phyloP scores from a whole-genome alignment of 2,888 invertebrate genomes.

The Aphodius granarius region DNA sequence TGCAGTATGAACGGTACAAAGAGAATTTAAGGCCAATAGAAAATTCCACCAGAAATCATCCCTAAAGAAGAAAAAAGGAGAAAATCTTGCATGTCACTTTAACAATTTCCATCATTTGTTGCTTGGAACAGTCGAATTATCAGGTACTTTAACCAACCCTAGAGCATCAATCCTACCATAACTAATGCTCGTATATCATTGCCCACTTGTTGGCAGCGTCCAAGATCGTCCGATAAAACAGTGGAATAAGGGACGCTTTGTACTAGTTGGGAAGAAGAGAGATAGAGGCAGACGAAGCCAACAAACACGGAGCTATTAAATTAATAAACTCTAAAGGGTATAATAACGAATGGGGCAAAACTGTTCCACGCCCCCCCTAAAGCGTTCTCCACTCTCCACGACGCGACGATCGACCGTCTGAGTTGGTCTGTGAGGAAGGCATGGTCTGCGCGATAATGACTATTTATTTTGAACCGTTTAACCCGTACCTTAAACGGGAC shows the following conservation, averaged over 20 bases:
- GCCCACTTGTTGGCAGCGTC: not conserved
- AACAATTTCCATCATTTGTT: not conserved
- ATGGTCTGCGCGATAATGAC: constrained; percentile 5
- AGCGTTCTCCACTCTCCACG: not conserved
- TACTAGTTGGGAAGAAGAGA: not conserved
- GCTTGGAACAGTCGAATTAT: not conserved
- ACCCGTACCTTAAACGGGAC: constrained; percentile 7
- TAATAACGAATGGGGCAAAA: not conserved
- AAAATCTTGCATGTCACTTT: not conserved
- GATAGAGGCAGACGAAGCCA: not conserved
- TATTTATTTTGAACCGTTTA: constrained; percentile 14
- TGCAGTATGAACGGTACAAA: no score
- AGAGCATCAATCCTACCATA: not conserved
- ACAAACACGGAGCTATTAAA: constrained; percentile 4
- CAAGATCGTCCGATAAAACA: not conserved
- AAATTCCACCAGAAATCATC: no score
- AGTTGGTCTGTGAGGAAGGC: not conserved
- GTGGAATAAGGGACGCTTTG: not conserved
- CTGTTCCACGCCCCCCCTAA: not conserved
- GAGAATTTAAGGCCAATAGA: no score
- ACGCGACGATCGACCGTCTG: not conserved
- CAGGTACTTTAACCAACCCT: not conserved
- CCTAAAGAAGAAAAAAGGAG: no score
- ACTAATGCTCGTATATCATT: not conserved
- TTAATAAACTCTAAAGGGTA: constrained; percentile 5